phyloP scores from a whole-genome alignment of 2,113 vertebrate species.

The Brachypteracias leptosomus region DNA sequence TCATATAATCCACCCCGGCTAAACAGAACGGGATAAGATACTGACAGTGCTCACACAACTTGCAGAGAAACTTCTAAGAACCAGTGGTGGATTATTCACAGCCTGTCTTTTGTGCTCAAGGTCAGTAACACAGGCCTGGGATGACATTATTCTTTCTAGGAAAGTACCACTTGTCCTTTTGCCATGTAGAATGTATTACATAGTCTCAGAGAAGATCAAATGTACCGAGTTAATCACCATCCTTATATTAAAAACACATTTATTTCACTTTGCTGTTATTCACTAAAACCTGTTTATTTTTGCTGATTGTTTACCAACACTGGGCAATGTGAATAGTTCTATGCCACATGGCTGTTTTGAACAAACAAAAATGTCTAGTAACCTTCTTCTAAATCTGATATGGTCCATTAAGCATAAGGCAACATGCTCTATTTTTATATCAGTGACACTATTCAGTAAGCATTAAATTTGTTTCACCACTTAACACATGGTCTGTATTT shows the following conservation, averaged over 20 bases:
- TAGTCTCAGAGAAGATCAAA: background rate
- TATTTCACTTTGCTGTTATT: background rate
- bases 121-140: background rate
- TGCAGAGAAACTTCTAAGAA: background rate
- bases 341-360: background rate
- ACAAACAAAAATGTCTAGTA: background rate
- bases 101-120: background rate
- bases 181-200: accelerated
- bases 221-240: background rate
- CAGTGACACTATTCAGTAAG: constrained; percentile 31
- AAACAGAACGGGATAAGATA: background rate
- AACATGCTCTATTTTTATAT: constrained; percentile 47
- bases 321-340: background rate
- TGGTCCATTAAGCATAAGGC: background rate
- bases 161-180: background rate
- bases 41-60: background rate
- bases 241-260: background rate
- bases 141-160: background rate
- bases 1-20: background rate
- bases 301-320: background rate
- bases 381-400: background rate
- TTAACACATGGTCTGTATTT: constrained; percentile 42
- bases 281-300: background rate
- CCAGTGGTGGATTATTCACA: background rate
- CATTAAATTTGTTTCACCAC: constrained; percentile 28